Base-by-base conservation (phyloP, 2,888 invertebrate species). In the Eilema griseolum region DNA sequence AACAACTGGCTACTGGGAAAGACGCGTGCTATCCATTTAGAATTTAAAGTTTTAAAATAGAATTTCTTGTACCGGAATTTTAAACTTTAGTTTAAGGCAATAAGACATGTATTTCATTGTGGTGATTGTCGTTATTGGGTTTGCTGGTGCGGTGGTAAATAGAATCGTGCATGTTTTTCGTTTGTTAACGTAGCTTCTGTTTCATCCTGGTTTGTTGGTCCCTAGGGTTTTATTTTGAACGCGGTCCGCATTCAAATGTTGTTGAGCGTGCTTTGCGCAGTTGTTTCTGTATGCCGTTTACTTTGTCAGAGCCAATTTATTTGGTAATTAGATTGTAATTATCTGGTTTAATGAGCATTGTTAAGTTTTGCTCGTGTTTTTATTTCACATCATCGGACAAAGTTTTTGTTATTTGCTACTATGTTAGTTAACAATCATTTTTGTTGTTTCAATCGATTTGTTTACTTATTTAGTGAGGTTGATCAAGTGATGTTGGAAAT, bases 151-250 rank as follows among this genome's bases (percentile, higher is more conserved):
- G 65, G 74, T 79, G 80, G 79, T 82, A 83, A 85, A 87, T 83
- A 83, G 81, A 85, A 83, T 81, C 74, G 72, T 71, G 76, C 75
- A 79, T 82, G 79, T 85, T 82, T 82, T 84, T 75, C 74, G 77
- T 83, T 82, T 82, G 79, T 76, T 81, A 78, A 76, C 80, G 78
- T 81, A 82, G 84, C 82, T 82, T 74, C 75, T 81, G 75, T 79
- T 72, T 77, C 31, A 71, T 61, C 56, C 82, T 83, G 85, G 85
- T 61, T 84, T 84, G 82, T 81, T 16, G 69, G 72, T 76, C 82
- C 24, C 70, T 61, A 74, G 76, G 74, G 78, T 79, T 84, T 81
- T 84, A 80, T 82, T 82, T 82, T 71, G 76, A 83, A 81, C 83
- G 78, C 72, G 79, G 77, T 78, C 77, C 82, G 83, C 83, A 83